Conservation (phyloP, 2,113 vertebrate species). For the Pristiophorus japonicus region DNA sequence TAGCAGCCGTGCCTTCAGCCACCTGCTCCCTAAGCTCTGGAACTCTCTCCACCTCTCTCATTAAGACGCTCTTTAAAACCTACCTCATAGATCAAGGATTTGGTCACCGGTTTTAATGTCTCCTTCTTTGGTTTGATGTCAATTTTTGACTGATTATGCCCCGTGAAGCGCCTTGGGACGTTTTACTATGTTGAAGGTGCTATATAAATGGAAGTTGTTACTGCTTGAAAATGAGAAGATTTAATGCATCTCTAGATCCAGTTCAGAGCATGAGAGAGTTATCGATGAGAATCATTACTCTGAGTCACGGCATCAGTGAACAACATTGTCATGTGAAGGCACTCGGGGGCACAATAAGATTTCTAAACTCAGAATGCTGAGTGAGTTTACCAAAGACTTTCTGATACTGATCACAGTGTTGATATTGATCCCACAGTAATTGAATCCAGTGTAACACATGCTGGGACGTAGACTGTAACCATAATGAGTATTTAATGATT, state of each 20-base stretch:
- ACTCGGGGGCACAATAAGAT: background rate
- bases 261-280: no score
- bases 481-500: constrained; percentile 21
- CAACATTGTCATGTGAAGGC: background rate
- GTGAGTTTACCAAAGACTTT: background rate
- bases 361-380: background rate
- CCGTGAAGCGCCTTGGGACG: background rate
- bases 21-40: no score
- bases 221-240: background rate
- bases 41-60: background rate
- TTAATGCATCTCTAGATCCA: background rate
- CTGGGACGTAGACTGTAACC: background rate
- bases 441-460: background rate
- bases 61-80: background rate
- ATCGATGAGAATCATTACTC: no score
- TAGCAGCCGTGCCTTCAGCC: background rate
- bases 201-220: background rate
- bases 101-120: background rate
- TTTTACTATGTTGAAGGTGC: no score
- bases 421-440: constrained; percentile 20
- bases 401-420: background rate
- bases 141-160: background rate
- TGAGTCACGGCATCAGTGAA: background rate
- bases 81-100: background rate
- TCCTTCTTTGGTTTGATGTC: background rate